These are phyloP conservation scores for Atherix ibis DNA, from an alignment of 2,888 invertebrate genomes.

Conservation along the genomic window DNA sequence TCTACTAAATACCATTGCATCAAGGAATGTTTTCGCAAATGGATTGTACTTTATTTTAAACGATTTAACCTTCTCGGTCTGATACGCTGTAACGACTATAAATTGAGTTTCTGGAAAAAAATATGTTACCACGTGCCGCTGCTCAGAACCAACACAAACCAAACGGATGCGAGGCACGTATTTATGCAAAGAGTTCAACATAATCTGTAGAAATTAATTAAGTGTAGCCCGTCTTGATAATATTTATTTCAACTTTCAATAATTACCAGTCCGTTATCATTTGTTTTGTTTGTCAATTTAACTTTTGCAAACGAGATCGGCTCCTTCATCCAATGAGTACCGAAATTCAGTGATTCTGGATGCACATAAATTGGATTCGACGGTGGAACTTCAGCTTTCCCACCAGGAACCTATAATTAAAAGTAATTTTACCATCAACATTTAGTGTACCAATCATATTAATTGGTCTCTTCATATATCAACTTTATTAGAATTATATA, in stretches of 20 bases:
- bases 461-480: too few species aligned
- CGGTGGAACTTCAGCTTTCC: conserved; percentile 88
- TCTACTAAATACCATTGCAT: conserved; percentile 74
- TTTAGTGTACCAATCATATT: too few species aligned
- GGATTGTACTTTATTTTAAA: conserved; percentile 96
- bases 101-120: conserved; percentile 93
- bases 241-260: conserved; percentile 2
- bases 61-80: conserved; percentile 95
- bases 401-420: conserved; percentile 94
- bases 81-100: conserved; percentile 96
- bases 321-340: conserved; percentile 91
- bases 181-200: conserved; percentile 93
- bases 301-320: conserved; percentile 86
- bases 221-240: conserved; percentile 12
- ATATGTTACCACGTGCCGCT: conserved; percentile 69
- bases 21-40: conserved; percentile 94
- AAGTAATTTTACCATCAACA: too few species aligned
- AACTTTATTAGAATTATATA: too few species aligned
- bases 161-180: conserved; percentile 90
- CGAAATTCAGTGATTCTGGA: conserved; percentile 87
- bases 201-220: too few species aligned
- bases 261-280: conserved; percentile 71
- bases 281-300: conserved; percentile 78
- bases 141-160: conserved; percentile 74
- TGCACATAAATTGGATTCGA: conserved; percentile 85